phyloP scores from a whole-genome alignment of 2,113 vertebrate species.

The Psilopogon haemacephalus region DNA sequence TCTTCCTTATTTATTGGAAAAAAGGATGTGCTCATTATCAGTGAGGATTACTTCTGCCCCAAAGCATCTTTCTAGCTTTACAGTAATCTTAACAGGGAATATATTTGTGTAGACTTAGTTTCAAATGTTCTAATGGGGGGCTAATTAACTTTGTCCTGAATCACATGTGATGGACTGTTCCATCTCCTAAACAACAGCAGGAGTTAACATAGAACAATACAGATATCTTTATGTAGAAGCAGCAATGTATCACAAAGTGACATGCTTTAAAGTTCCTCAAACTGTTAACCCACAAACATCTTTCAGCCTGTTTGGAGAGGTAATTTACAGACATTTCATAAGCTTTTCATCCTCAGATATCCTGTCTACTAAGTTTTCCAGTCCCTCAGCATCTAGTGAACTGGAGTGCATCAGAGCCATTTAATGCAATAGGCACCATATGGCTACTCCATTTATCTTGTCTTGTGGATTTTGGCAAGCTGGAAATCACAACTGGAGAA shows the following conservation, averaged over 20 bases:
- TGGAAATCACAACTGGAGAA: neutral
- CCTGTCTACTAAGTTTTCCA: neutral
- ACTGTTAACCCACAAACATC: neutral
- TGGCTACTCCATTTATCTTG: neutral
- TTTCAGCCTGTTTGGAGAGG: neutral
- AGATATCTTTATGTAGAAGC: neutral
- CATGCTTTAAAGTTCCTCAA: neutral
- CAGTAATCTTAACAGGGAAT: neutral
- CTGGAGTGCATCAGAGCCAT: neutral
- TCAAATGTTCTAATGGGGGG: neutral
- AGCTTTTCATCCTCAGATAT: neutral
- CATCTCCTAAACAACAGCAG: neutral
- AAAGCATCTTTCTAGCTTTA: neutral
- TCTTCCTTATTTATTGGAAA: neutral
- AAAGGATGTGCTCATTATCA: neutral
- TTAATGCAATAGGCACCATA: neutral
- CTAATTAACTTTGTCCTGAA: neutral
- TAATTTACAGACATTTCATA: neutral
- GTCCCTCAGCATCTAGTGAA: neutral
- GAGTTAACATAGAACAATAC: neutral
- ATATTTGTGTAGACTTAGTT: neutral
- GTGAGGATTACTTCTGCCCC: neutral
- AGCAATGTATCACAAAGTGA: neutral
- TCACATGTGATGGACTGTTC: neutral
- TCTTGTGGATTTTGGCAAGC: neutral